Conservation (phyloP, 2,888 invertebrate genomes). For the Drosophila anomelani region DNA sequence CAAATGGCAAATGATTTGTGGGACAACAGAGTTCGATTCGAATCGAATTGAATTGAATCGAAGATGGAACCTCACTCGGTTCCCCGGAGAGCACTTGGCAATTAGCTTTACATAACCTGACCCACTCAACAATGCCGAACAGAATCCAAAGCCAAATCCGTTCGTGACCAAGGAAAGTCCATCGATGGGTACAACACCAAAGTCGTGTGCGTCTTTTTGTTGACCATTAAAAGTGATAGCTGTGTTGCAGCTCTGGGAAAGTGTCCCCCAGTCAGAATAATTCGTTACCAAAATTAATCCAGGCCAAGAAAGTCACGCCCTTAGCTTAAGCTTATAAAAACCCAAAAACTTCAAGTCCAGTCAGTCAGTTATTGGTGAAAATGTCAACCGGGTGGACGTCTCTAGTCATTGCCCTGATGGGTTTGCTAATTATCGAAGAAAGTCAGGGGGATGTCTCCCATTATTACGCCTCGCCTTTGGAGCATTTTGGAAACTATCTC, state of each 20-base stretch:
- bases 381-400: conserved; percentile 59
- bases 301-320: conserved; percentile 67
- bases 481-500: conserved; percentile 67
- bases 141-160: not conserved
- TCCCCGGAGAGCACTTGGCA: conserved; percentile 55
- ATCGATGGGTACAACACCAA: conserved; percentile 25
- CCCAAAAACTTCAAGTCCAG: conserved; percentile 31
- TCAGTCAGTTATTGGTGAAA: conserved; percentile 56
- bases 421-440: not conserved
- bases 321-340: conserved; percentile 60
- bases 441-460: conserved; percentile 74
- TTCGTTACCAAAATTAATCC: conserved; percentile 11
- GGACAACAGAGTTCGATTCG: conserved; percentile 21
- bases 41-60: conserved; percentile 17
- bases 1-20: conserved; percentile 78
- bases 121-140: conserved; percentile 21
- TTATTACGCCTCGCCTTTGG: conserved; percentile 60
- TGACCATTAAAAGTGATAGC: conserved; percentile 23
- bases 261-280: conserved; percentile 38
- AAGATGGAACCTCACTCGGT: conserved; percentile 51
- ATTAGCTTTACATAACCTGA: conserved; percentile 70
- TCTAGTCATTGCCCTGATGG: conserved; percentile 13
- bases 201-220: conserved; percentile 51
- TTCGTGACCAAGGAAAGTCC: conserved; percentile 79
- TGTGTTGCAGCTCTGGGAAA: conserved; percentile 49